Conservation (phyloP, 2,888 invertebrate species). For the Lepidocyrtinus sp. region DNA sequence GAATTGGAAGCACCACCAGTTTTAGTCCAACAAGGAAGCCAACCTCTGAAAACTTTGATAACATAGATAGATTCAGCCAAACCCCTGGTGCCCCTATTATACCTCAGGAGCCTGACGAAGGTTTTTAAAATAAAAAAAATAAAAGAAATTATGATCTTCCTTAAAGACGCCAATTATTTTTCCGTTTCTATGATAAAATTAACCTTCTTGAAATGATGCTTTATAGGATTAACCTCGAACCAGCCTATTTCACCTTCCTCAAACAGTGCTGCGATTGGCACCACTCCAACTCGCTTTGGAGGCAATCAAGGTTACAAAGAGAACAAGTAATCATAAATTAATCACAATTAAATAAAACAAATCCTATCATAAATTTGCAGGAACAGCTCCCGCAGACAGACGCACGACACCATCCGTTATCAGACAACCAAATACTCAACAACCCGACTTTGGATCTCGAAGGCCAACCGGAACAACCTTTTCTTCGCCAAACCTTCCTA, state of each 20-base stretch:
- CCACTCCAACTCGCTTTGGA: neutral
- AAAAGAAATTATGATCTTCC: too few relatives aligned
- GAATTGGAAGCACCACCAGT: slow-evolving; percentile 8
- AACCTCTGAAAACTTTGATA: too few relatives aligned
- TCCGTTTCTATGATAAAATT: too few relatives aligned
- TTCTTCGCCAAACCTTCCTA: neutral
- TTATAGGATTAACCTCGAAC: too few relatives aligned
- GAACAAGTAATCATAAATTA: too few relatives aligned
- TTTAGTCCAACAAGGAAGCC: slow-evolving; percentile 23
- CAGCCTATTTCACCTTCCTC: too few relatives aligned
- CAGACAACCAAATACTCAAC: neutral
- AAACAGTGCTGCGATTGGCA: neutral
- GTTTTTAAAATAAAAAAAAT: too few relatives aligned
- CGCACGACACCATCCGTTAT: neutral
- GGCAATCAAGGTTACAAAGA: neutral
- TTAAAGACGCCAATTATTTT: too few relatives aligned
- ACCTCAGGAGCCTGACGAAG: slow-evolving; percentile 35
- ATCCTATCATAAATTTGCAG: too few relatives aligned
- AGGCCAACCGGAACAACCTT: slow-evolving; percentile 15
- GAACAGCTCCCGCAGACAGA: neutral
- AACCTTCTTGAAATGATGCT: too few relatives aligned
- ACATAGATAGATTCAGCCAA: neutral
- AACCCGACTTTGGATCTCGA: neutral
- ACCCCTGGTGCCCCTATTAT: neutral
- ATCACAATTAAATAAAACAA: too few relatives aligned